phyloP scores from a whole-genome alignment of 2,797 vertebrate species.

The Myotis pilosus region DNA sequence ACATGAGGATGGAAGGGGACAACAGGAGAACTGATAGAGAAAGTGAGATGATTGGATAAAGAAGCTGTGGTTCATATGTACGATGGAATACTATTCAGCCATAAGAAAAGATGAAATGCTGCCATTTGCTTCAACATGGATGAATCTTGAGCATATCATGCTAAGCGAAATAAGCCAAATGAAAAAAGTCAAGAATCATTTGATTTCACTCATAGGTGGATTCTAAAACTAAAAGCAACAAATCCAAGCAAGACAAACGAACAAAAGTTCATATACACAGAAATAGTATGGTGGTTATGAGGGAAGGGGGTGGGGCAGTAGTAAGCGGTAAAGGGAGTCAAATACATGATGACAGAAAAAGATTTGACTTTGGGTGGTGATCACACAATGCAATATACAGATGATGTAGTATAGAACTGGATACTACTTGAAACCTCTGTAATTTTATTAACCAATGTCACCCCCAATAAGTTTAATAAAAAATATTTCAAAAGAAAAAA shows the following conservation, averaged over 20 bases:
- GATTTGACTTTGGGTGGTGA: not conserved
- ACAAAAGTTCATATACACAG: not conserved
- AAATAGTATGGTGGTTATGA: not conserved
- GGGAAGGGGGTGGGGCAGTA: not conserved
- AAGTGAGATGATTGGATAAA: not conserved
- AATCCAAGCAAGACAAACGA: not conserved
- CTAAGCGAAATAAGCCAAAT: not conserved
- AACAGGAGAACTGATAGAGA: not conserved
- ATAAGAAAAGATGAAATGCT: not conserved
- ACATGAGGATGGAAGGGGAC: not conserved
- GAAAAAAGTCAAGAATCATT: not conserved
- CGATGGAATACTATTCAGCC: not conserved
- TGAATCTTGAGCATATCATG: not conserved
- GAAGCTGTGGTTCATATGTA: not conserved
- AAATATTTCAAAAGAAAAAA: not conserved
- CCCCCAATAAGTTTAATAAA: not conserved
- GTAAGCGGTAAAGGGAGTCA: not conserved
- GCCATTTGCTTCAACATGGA: not conserved
- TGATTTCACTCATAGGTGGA: not conserved
- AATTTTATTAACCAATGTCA: not conserved
- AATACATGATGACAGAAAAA: not conserved
- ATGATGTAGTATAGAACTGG: not conserved
- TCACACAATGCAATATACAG: not conserved
- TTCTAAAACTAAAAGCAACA: not conserved
- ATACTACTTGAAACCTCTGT: not conserved